Evolutionary conservation across 2,113 vertebrate genomes (phyloP).

Genomic region (Chrysemys picta): DNA sequence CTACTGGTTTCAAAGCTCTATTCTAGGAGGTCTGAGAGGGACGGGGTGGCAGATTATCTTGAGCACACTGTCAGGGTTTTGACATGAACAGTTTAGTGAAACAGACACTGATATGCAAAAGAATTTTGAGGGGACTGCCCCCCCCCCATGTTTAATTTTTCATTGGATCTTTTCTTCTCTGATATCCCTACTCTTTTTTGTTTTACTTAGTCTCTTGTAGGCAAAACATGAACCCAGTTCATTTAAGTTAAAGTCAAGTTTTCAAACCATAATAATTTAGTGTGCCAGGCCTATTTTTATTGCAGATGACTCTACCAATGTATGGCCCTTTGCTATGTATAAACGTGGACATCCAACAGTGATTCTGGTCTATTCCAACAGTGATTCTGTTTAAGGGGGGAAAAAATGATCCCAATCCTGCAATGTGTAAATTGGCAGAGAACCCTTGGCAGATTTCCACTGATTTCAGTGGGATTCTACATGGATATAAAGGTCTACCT

Average conservation of each 20-base stretch:
- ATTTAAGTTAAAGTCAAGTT: neutral
- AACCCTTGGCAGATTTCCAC: neutral
- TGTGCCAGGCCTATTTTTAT: conserved; percentile 5
- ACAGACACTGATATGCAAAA: neutral
- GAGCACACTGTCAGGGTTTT: too few species aligned
- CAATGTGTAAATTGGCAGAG: neutral
- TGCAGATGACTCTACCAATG: conserved; percentile 44
- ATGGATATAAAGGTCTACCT: neutral
- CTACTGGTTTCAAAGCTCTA: neutral
- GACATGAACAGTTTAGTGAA: neutral
- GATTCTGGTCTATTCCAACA: neutral
- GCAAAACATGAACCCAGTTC: neutral
- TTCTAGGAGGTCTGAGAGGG: neutral
- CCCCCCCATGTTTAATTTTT: neutral
- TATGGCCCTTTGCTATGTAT: neutral
- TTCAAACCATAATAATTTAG: neutral
- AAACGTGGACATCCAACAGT: neutral
- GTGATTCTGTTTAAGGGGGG: neutral
- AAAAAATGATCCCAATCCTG: neutral
- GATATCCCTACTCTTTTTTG: neutral
- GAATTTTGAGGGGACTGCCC: neutral
- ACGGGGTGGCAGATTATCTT: too few species aligned
- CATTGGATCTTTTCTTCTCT: neutral
- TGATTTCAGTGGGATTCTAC: neutral
- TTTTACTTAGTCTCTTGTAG: neutral